Base-by-base conservation (phyloP, 2,888 invertebrate genomes). In the Rapana venosa region DNA sequence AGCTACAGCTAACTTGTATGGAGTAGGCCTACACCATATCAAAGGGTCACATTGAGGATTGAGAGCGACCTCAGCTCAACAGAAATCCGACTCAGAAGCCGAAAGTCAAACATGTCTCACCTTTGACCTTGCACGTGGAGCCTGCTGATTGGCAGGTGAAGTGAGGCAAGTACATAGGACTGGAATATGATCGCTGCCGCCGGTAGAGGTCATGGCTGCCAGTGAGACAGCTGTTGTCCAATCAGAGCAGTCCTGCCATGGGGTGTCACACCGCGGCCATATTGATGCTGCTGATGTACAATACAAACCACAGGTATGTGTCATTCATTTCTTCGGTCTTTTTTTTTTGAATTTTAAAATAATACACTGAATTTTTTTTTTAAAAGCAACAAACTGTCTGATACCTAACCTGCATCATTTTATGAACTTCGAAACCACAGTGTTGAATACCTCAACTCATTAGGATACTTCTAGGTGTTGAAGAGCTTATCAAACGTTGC, bases 81-180 rank as follows among this genome's bases (percentile, higher is more conserved):
- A 83, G 47, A 83, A 83, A 83, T 26, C 81, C 47, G 4, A 47
- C 47, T 47, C 47, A 47, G 47, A 83, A 83, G 81, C 81, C 81
- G 81, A 83, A 83, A 83, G 32, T 83, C 81, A 83, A 83, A 83
- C 81, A 83, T 74, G 47, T 22, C 26, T 83, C 81, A 83, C 81
- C 81, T 47, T 26, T 83, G 81, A 83, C 81, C 81, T 30, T 30
- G 36, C 81, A 47, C 81, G 47, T 83, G 81, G 81, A 47, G 81
- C 47, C 4, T 13, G 36, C 26, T 83, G 81, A 83, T 83, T 83
- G 81, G 81, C 81, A 83, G 81, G 22, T 83, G 81, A 22, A 22
- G 36, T 22, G 47, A 83, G 36, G 81, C 81, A 83, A 36, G 36
- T 47, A 83, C 47, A 26, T 47, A 47, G 11, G 81, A 79, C 79